These are phyloP conservation scores for Porites lutea DNA, from an alignment of 64 coral and sea anemone genomes.

Conservation along the genomic window DNA sequence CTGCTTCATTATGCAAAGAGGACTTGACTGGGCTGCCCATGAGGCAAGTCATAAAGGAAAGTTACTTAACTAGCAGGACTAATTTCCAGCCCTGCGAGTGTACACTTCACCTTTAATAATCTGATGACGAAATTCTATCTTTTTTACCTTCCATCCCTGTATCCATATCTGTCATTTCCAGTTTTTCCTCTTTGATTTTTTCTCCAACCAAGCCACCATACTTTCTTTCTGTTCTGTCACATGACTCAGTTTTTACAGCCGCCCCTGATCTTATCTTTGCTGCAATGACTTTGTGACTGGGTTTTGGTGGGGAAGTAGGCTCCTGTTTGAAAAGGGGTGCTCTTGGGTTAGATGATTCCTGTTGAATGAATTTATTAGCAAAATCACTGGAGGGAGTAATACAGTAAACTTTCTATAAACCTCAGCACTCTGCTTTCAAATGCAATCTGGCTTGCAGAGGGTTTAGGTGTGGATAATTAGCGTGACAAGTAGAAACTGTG, in stretches of 20 bases:
- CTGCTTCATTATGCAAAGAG: no score
- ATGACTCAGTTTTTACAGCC: not conserved
- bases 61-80: not conserved
- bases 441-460: no score
- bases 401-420: no score
- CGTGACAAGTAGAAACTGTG: no score
- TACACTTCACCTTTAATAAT: not conserved
- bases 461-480: no score
- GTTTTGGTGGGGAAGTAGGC: not conserved
- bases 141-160: conserved; percentile 13
- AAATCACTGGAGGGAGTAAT: no score
- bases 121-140: not conserved
- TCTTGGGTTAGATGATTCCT: not conserved
- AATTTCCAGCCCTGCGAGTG: not conserved
- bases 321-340: not conserved
- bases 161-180: not conserved
- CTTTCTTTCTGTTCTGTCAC: not conserved
- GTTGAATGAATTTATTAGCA: not conserved
- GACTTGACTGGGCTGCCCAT: no score
- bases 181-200: not conserved
- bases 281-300: not conserved
- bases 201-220: conserved; percentile 83
- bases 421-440: no score
- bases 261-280: not conserved
- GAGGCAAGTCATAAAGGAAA: no score